A percentile compares a stretch with the other conserved stretches of the same genome.
Conservation (phyloP, 1,140 invertebrate genomes). For the Planococcus citri region DNA sequence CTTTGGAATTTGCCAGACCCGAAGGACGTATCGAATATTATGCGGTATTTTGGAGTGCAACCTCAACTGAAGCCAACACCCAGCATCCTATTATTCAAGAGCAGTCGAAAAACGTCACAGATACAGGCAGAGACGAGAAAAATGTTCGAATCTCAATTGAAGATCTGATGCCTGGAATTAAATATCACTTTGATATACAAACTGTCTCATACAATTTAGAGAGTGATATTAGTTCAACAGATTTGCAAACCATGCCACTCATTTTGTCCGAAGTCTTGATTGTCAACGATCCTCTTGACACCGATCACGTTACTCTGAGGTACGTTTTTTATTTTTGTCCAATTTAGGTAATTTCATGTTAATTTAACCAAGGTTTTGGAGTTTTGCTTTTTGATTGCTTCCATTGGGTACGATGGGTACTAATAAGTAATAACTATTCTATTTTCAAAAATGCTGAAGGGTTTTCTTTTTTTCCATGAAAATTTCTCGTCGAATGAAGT, state of each 20-base stretch:
- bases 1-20: conserved; percentile 72
- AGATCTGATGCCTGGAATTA: conserved; percentile 63
- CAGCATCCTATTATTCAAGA: too few species aligned
- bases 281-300: conserved; percentile 56
- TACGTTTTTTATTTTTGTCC: too few species aligned
- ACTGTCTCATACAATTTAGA: conserved; percentile 60
- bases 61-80: conserved; percentile 40
- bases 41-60: conserved; percentile 40
- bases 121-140: conserved; percentile 32
- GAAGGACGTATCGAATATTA: conserved; percentile 74
- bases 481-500: too few species aligned
- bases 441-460: too few species aligned
- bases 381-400: too few species aligned
- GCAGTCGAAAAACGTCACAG: conserved; percentile 32
- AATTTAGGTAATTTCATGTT: too few species aligned
- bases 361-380: too few species aligned
- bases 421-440: too few species aligned
- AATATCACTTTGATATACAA: conserved; percentile 62
- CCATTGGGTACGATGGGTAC: too few species aligned
- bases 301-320: conserved; percentile 54
- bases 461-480: too few species aligned
- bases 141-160: conserved; percentile 38
- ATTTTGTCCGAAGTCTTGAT: conserved; percentile 83
- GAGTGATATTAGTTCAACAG: conserved; percentile 54
- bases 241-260: conserved; percentile 67